Conservation (phyloP, 2,888 invertebrate species). For the Eupithecia centaureata region DNA sequence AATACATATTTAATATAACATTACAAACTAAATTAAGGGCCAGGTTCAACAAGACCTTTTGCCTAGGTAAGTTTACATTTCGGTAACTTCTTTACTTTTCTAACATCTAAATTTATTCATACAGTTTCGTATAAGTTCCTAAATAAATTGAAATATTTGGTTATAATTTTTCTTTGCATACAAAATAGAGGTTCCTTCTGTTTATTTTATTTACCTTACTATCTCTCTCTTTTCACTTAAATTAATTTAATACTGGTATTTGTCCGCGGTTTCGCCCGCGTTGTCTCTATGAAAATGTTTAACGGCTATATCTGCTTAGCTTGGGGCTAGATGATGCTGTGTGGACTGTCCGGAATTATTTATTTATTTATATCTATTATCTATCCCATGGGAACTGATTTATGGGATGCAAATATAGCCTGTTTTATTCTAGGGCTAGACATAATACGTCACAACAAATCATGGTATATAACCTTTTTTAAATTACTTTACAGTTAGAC, state of each 20-base stretch:
- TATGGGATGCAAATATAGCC: too few relatives aligned
- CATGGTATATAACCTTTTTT: too few relatives aligned
- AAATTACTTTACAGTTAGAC: too few relatives aligned
- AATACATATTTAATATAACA: neutral
- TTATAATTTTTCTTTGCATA: neutral
- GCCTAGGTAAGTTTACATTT: neutral
- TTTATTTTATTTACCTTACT: neutral
- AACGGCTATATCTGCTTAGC: too few relatives aligned
- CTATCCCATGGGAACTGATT: too few relatives aligned
- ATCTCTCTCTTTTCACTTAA: neutral
- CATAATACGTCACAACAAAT: too few relatives aligned
- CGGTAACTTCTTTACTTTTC: neutral
- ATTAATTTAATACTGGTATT: neutral
- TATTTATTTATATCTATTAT: too few relatives aligned
- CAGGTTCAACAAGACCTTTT: neutral
- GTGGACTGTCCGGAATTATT: too few relatives aligned
- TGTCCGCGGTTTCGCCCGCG: too few relatives aligned
- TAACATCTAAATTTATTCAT: neutral
- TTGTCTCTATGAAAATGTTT: too few relatives aligned
- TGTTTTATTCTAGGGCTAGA: too few relatives aligned
- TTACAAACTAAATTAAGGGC: neutral
- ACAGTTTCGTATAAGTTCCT: neutral
- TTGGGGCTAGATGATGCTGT: too few relatives aligned
- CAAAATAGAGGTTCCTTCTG: neutral
- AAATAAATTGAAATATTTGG: neutral